These are phyloP conservation scores for Tokudaia muenninki DNA, from an alignment of 2,797 vertebrate genomes.

Conservation along the genomic window DNA sequence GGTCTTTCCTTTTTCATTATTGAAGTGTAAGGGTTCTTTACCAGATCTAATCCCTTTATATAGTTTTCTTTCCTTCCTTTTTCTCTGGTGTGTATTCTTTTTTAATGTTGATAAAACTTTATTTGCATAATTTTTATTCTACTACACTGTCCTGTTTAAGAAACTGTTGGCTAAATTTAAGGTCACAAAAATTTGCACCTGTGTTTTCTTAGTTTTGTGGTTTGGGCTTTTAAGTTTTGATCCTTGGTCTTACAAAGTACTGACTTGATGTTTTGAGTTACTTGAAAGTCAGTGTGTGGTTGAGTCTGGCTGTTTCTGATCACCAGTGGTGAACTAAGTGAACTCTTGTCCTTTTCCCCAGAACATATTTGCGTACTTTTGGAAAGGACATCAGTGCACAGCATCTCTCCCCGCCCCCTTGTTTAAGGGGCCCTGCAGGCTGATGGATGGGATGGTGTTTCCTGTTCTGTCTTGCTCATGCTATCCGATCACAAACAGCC, in stretches of 20 bases:
- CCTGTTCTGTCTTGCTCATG: neutral
- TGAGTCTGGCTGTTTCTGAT: neutral
- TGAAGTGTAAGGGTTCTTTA: neutral
- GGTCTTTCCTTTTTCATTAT: neutral
- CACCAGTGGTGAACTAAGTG: neutral
- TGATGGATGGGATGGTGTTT: neutral
- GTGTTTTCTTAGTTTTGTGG: conserved; percentile 13
- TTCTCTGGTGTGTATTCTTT: neutral
- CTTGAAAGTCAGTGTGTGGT: neutral
- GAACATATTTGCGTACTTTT: neutral
- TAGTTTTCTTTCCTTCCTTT: neutral
- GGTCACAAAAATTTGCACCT: neutral
- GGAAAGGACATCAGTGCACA: neutral
- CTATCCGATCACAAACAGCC: neutral
- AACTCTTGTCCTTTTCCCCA: neutral
- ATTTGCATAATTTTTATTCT: neutral
- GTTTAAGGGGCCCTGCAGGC: neutral
- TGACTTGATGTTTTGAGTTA: neutral
- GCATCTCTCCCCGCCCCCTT: neutral
- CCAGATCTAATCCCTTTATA: neutral
- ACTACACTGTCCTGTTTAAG: neutral
- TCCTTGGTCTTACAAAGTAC: neutral
- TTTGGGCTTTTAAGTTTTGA: neutral
- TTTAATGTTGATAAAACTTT: neutral
- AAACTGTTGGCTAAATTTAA: neutral